Base-by-base conservation (phyloP, 2,888 invertebrate species). In the Cryptocephalus moraei region DNA sequence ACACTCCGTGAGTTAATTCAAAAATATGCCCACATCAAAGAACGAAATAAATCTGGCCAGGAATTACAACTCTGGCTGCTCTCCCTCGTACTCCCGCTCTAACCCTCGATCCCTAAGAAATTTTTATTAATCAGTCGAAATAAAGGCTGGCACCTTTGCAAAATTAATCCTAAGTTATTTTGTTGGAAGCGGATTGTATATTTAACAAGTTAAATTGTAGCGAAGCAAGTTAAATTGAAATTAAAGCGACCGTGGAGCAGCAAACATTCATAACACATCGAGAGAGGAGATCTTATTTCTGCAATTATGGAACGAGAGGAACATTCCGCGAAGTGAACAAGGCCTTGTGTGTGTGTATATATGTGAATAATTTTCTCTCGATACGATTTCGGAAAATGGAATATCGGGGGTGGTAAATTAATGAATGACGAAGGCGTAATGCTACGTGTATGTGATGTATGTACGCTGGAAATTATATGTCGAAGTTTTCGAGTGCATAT, bases 191-290 rank as follows among this genome's bases (percentile, higher is more conserved):
- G 49, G 43, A 46, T 51, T 51, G 49, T 51, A 50, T 54, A 48
- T 51, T 54, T 54, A 58, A 56, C 57, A 52, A 55, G 54, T 56
- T 54, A 54, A 56, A 55, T 57, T 57, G 52, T 54, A 54, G 54
- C 54, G 40, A 51, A 54, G 50, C 52, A 58, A 56, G 56, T 58
- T 57, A 58, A 57, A 56, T 59, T 54, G 54, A 48, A 55, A 56
- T 55, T 56, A 55, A 54, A 52, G 51, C 51, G 49, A 48, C 48
- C 47, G 46, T 47, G 44, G 43, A 48, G 51, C 22, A 22, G 22
- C 54, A 51, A 56, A 56, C 57, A 56, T 57, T 57, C 57, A 57
- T 56, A 57, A 59, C 58, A 56, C 57, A 56, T 59, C 54, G 52
- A 55, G 54, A 22, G 22, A 22, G 22, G 22, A 22, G 55, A 56